Evolutionary conservation across 2,113 vertebrate genomes (phyloP), one percentile per base, ranked within the genome.

Genomic region (Leptosomus discolor): DNA sequence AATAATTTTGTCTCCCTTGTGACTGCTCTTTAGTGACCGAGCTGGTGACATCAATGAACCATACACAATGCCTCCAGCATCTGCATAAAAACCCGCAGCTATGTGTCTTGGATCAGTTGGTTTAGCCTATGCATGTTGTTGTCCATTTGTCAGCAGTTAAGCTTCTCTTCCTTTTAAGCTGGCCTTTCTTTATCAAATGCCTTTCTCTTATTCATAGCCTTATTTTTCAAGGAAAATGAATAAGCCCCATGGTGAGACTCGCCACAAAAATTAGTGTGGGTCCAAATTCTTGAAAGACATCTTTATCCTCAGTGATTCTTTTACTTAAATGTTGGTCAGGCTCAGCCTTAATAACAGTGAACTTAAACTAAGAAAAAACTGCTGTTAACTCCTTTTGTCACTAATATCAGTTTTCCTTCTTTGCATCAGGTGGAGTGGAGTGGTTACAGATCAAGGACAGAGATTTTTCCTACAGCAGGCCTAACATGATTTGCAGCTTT

Each of bases 371-470:
- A 85, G n/a, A 56, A 77, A 95, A 86, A 85, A 1, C 5, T 51
- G 5, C 21, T 11, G 34, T 68, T 69, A 75, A 51, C 50, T 58
- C 45, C n/a, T 88, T 48, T 71, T 94, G 57, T 88, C 60, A 41
- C 48, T 80, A 39, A 56, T 51, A 36, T 8, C 21, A 12, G 3
- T 67, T 51, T 69, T 88, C 13, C 32, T 86, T 57, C 92, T 41
- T 86, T 63, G 53, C 56, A 80, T 54, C 94, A 98, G 99, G 94
- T 91, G 97, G 97, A 34, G 98, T 98, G 69, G 98, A 99, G 80
- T 98, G 98, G 97, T 97, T 98, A 39, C 98, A 98, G 67, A 98
- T 99, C 88, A 98, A 98, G 90, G 98, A 98, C 43, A 98, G 97
- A 75, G 97, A 98, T 53, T 98, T 98, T 84, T 97, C 97, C 61